Conservation (phyloP, 2,113 vertebrate genomes). For the Salvator merianae region DNA sequence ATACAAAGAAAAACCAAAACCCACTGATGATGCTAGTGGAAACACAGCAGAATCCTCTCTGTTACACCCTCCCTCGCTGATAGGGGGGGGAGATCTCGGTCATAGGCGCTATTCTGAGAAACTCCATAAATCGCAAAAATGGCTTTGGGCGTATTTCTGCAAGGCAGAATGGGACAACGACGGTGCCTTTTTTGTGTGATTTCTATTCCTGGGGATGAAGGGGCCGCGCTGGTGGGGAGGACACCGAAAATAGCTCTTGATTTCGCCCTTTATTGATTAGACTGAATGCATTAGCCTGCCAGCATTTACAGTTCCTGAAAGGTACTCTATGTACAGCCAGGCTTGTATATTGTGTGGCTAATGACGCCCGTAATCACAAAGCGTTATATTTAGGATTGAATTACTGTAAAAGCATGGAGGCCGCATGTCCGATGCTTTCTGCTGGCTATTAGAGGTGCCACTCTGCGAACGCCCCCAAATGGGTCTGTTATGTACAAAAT, state of each 20-base stretch:
- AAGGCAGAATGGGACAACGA: too few relatives aligned
- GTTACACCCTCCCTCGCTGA: background rate
- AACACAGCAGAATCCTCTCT: too few relatives aligned
- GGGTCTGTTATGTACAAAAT: background rate
- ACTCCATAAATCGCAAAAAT: background rate
- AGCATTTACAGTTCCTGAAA: background rate
- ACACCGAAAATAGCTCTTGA: background rate
- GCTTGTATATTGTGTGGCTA: background rate
- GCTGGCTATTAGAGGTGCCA: background rate
- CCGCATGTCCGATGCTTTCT: background rate
- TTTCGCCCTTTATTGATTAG: slow-evolving; percentile 4
- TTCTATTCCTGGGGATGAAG: background rate
- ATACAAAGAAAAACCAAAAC: too few relatives aligned
- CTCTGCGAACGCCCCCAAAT: background rate
- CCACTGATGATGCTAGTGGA: too few relatives aligned
- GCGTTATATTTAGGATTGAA: slow-evolving; percentile 13
- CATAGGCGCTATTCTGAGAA: too few relatives aligned
- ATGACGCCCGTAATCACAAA: background rate
- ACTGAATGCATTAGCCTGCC: slow-evolving; percentile 2
- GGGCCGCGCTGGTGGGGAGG: too few relatives aligned
- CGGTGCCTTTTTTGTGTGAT: background rate
- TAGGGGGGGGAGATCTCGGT: background rate
- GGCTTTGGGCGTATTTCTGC: background rate
- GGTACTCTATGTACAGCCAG: background rate
- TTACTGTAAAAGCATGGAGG: background rate